Base-by-base conservation (phyloP, 1,140 invertebrate species). In the Gryllus bimaculatus region DNA sequence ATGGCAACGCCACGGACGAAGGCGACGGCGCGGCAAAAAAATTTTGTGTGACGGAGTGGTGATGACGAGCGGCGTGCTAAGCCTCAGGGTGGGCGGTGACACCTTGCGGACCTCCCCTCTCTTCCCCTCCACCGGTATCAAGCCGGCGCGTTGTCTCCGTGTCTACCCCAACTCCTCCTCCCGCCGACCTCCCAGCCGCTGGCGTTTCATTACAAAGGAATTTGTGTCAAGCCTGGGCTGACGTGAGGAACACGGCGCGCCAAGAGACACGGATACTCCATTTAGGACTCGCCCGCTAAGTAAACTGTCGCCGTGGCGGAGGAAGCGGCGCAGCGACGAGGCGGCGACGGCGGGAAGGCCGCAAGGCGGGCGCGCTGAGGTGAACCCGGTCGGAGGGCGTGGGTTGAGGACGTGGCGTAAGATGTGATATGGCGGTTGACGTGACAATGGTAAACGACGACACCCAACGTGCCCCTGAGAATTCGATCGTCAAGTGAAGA, bases 201-300 rank as follows among this genome's bases (percentile, higher is more conserved):
- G 54, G 54, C 54, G 54, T 66, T 66, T 66, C 54, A 66, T 66
- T 66, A 66, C 54, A 66, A 66, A 66, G 54, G 54, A 66, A 66
- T 66, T 66, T 66, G 54, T 66, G 54, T 66, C 54, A 66, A 66
- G 54, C 54, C 18, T 18, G n/a, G 10, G 54, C 54, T 66, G 54
- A 66, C 54, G 54, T 66, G 54, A 66, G 54, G 54, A n/a, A 66
- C 18, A 66, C 54, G 18, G 2, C 10, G 54, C 18, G 10, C 54
- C 54, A 66, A 7, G 54, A n/a, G n/a, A 66, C 54, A 66, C 10
- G 54, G 54, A 66, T 66, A 66, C 2, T 66, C 54, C 54, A 66
- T 66, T 66, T 66, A 66, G 54, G 54, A 66, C 54, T 66, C 54
- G 54, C 18, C 54, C 26, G 26, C 26, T 13, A 66, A 66, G 54